These are phyloP conservation scores for Sphyrna mokarran DNA, from an alignment of 2,113 vertebrate genomes.

Conservation along the genomic window DNA sequence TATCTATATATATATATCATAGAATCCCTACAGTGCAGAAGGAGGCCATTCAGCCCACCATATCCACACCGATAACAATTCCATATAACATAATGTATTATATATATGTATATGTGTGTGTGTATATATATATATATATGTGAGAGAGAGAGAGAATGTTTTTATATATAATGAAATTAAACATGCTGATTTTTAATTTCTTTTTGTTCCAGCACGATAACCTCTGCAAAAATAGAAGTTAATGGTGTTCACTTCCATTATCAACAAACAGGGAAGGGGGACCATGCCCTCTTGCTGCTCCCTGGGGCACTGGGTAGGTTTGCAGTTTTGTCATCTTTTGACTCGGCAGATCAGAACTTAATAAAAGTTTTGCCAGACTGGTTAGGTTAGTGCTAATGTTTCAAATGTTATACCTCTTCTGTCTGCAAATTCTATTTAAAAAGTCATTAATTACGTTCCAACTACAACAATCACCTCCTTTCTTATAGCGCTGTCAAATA, in stretches of 20 bases:
- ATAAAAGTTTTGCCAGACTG: background rate
- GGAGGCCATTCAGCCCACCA: too few relatives aligned
- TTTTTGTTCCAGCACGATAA: conserved; percentile 58
- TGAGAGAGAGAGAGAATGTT: too few relatives aligned
- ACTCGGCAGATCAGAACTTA: background rate
- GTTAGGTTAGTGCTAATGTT: background rate
- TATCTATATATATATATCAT: too few relatives aligned
- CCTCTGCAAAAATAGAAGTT: conserved; percentile 60
- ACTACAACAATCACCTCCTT: background rate
- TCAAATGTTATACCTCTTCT: background rate
- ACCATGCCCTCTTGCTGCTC: conserved; percentile 71
- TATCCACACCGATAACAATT: too few relatives aligned
- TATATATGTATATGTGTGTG: too few relatives aligned
- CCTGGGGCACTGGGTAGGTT: conserved; percentile 81
- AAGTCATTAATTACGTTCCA: background rate
- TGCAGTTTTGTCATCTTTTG: background rate
- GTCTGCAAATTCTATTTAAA: background rate
- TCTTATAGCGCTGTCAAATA: background rate
- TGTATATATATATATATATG: too few relatives aligned
- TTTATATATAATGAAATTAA: background rate
- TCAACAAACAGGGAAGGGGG: conserved; percentile 66
- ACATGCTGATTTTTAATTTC: background rate
- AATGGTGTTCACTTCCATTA: conserved; percentile 78
- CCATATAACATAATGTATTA: too few relatives aligned
- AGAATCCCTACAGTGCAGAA: too few relatives aligned